Percentiles rank a stretch among this genome's conserved stretches.
phyloP scores from a whole-genome alignment of 2,888 invertebrate genomes.

The Calameuta pallipes region DNA sequence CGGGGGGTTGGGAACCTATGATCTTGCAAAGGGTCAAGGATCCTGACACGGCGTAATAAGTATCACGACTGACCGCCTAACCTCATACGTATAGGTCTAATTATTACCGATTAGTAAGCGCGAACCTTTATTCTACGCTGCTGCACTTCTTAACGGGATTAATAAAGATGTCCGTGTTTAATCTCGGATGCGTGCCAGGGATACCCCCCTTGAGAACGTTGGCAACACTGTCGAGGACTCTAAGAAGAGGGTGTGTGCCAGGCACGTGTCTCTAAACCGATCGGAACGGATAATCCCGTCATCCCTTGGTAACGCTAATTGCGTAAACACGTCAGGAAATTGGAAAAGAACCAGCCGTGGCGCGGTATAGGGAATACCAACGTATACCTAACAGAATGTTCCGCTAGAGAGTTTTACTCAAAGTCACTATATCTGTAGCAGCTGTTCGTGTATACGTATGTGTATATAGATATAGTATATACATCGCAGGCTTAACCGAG shows the following conservation, averaged over 20 bases:
- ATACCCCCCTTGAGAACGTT: not conserved
- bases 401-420: not conserved
- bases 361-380: not conserved
- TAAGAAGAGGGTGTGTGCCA: slow-evolving; percentile 6
- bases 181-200: slow-evolving; percentile 30
- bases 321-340: slow-evolving; percentile 28
- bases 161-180: slow-evolving; percentile 49
- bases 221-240: not conserved
- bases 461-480: not conserved
- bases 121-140: slow-evolving; percentile 30
- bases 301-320: slow-evolving; percentile 14
- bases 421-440: not conserved
- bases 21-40: slow-evolving; percentile 29
- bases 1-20: not conserved
- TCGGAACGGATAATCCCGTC: slow-evolving; percentile 14
- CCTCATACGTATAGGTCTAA: slow-evolving; percentile 33
- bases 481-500: not conserved
- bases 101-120: slow-evolving; percentile 47
- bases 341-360: slow-evolving; percentile 32
- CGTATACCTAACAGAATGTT: not conserved
- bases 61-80: not conserved
- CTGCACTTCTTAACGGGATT: slow-evolving; percentile 46
- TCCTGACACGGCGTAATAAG: slow-evolving; percentile 19
- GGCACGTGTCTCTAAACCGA: slow-evolving; percentile 39
- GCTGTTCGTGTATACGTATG: not conserved